Percentiles rank a stretch among this genome's conserved stretches.
phyloP scores from a whole-genome alignment of 1,140 invertebrate genomes.

The Eufriesea mexicana region DNA sequence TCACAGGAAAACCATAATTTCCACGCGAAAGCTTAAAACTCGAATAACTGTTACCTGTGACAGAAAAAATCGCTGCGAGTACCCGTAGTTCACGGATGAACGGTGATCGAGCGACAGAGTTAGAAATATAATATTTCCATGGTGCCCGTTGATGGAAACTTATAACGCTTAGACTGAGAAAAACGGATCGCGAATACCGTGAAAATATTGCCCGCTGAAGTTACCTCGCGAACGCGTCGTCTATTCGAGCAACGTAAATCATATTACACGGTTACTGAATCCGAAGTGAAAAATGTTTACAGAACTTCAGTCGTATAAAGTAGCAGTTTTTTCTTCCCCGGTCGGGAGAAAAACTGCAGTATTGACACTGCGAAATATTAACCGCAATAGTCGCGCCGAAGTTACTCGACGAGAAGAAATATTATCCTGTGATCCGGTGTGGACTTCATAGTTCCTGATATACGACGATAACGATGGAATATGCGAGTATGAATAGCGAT shows the following conservation, averaged over 20 bases:
- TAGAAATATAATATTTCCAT: background rate
- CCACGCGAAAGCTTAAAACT: too few relatives aligned
- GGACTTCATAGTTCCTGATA: background rate
- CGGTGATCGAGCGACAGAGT: background rate
- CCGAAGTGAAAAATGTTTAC: constrained; percentile 49
- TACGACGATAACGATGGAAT: background rate
- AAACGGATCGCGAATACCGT: background rate
- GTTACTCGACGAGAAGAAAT: background rate
- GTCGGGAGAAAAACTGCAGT: background rate
- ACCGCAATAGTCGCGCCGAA: constrained; percentile 10
- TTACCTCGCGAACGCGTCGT: background rate
- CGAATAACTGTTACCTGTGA: background rate
- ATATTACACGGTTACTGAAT: constrained; percentile 48
- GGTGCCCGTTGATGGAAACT: background rate
- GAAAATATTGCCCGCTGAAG: background rate
- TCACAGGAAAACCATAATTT: too few relatives aligned
- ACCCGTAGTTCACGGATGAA: background rate
- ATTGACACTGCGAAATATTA: constrained; percentile 14
- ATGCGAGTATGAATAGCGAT: background rate
- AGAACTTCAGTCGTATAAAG: constrained; percentile 27
- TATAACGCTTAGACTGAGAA: background rate
- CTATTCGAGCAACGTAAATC: constrained; percentile 51
- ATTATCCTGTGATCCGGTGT: background rate
- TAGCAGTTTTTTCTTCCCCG: background rate
- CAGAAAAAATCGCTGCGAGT: background rate